Conservation (phyloP, 2,888 invertebrate species). For the Beris chalybata region DNA sequence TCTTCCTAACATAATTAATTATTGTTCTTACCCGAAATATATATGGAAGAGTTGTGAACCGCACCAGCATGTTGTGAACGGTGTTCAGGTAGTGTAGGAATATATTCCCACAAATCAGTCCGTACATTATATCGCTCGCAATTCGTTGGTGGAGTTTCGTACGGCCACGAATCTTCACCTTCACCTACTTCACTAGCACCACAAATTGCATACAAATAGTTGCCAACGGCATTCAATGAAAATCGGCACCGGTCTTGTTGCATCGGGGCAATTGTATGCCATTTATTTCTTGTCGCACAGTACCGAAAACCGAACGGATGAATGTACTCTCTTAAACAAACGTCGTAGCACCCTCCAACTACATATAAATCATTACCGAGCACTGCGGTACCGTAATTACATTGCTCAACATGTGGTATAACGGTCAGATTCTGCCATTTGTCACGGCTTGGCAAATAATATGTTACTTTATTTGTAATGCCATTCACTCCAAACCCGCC, state of each 20-base stretch:
- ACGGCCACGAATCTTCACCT: slow-evolving; percentile 52
- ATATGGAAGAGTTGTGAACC: slow-evolving; percentile 50
- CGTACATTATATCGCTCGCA: slow-evolving; percentile 65
- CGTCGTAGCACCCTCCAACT: slow-evolving; percentile 73
- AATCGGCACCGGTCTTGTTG: slow-evolving; percentile 68
- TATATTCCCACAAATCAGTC: slow-evolving; percentile 63
- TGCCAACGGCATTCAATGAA: slow-evolving; percentile 63
- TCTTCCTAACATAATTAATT: neutral
- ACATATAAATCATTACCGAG: slow-evolving; percentile 69
- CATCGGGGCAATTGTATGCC: slow-evolving; percentile 70
- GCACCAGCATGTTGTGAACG: slow-evolving; percentile 65
- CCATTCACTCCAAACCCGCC: slow-evolving; percentile 71
- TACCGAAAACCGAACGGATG: slow-evolving; percentile 73
- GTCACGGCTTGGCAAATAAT: slow-evolving; percentile 62
- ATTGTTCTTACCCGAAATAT: slow-evolving; percentile 49
- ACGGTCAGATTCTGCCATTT: slow-evolving; percentile 68
- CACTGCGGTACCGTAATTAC: slow-evolving; percentile 71
- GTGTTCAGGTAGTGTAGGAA: slow-evolving; percentile 60
- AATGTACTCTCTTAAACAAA: slow-evolving; percentile 66
- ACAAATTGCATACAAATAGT: slow-evolving; percentile 64
- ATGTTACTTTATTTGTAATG: slow-evolving; percentile 69
- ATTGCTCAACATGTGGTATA: slow-evolving; percentile 74
- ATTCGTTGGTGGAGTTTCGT: slow-evolving; percentile 52
- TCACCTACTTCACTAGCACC: slow-evolving; percentile 64
- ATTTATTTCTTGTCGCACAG: slow-evolving; percentile 64